Evolutionary conservation across 2,113 vertebrate genomes (phyloP), one percentile per base, ranked within the genome.

Genomic region (Archocentrus centrarchus): DNA sequence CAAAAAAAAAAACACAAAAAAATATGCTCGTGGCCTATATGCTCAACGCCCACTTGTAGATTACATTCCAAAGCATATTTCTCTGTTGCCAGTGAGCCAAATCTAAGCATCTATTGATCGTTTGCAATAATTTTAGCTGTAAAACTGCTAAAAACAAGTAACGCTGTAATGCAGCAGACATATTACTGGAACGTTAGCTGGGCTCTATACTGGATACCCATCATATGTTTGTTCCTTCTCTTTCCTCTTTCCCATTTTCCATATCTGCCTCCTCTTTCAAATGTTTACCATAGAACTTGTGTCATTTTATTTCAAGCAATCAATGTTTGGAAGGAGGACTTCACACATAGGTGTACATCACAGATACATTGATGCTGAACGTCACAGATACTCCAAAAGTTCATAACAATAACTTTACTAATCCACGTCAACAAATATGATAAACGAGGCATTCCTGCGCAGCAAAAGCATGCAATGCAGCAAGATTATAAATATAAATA

Each of bases 11-110:
- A 57, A 35, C 18, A 1, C n/a, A 18, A 62, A 61, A 80, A 77
- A 88, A 78, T 50, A 81, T 79, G 81, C 78, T 91, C 6, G 44
- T 82, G 39, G 84, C 76, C 73, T 68, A 68, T n/a, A 78, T 47
- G 63, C 68, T 64, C n/a, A 15, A 81, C 68, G 11, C 90, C 85
- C 66, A 86, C 89, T 75, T 80, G 78, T 75, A 70, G 32, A 60
- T 84, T 83, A 87, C 70, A 59, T 77, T 76, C 80, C 82, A 83
- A 77, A 63, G 73, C 32, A 59, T 55, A 66, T 80, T 75, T 83
- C 9, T 57, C 2, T 39, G 75, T 64, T 83, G 58, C 37, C 32
- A 80, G 75, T 60, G 77, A 89, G 62, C 39, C 81, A 66, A 76
- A 64, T 81, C 32, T n/a, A 15, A 77, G 77, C 32, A n/a, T 75